These are phyloP conservation scores for Phoenicopterus ruber DNA, from an alignment of 2,113 vertebrate genomes.

Conservation along the genomic window DNA sequence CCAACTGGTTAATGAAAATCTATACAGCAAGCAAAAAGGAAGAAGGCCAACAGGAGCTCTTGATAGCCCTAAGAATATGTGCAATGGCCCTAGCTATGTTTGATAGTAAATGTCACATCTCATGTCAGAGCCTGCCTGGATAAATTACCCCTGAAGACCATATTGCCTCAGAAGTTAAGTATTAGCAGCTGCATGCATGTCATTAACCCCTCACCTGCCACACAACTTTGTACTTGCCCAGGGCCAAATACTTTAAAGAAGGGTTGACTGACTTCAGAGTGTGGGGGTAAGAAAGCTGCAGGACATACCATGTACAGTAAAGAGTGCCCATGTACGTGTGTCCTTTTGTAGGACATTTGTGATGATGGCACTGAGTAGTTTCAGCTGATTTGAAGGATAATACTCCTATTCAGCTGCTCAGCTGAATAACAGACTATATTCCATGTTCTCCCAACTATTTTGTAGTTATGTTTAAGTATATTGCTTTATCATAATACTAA, in stretches of 20 bases:
- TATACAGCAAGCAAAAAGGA: background rate
- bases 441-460: background rate
- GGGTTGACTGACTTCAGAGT: slow-evolving; percentile 29
- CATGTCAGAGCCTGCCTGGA: slow-evolving; percentile 51
- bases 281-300: slow-evolving; percentile 2
- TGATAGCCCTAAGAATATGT: slow-evolving; percentile 3
- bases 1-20: background rate
- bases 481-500: background rate
- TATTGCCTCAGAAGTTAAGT: slow-evolving; percentile 44
- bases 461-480: background rate
- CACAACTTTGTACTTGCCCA: slow-evolving; percentile 13
- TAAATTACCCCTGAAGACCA: slow-evolving; percentile 53
- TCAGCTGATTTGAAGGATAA: background rate
- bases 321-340: background rate
- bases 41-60: background rate
- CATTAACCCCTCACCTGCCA: slow-evolving; percentile 63
- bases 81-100: background rate
- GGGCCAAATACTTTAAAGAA: slow-evolving; percentile 29
- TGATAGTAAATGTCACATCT: slow-evolving; percentile 58
- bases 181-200: slow-evolving; percentile 62
- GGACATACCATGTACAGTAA: background rate
- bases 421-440: background rate
- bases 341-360: slow-evolving; percentile 13
- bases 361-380: background rate
- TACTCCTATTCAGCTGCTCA: background rate